Conservation (phyloP, 2,797 vertebrate species). For the Babyrousa celebensis region DNA sequence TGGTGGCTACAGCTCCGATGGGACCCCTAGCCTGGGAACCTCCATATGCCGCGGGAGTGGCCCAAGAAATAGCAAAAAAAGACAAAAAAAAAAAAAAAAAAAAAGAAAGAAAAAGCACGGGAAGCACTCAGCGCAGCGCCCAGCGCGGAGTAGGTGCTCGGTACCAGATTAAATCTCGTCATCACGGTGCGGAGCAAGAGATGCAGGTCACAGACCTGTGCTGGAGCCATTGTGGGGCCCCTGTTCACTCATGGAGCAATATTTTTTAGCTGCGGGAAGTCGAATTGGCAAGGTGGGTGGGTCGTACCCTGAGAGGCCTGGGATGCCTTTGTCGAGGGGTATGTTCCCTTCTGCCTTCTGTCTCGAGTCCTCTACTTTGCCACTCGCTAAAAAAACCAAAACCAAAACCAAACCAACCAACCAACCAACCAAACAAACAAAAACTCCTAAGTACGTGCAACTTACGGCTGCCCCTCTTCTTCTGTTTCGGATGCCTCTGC, state of each 20-base stretch:
- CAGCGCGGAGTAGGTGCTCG: not conserved
- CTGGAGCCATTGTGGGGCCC: not conserved
- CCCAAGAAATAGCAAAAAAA: too few species aligned
- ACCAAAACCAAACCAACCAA: too few species aligned
- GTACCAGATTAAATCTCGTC: too few species aligned
- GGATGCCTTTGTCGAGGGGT: not conserved
- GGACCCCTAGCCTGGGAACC: too few species aligned
- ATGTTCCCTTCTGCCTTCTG: not conserved
- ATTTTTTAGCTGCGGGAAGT: not conserved
- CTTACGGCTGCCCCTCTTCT: not conserved
- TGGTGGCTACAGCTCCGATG: too few species aligned
- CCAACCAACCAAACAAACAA: too few species aligned
- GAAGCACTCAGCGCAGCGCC: not conserved
- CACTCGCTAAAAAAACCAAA: not conserved
- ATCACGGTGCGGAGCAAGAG: not conserved
- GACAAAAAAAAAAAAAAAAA: too few species aligned
- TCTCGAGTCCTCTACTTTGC: constrained; percentile 44
- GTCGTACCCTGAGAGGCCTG: not conserved
- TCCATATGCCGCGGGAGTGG: too few species aligned
- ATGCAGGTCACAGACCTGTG: not conserved
- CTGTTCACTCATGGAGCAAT: not conserved
- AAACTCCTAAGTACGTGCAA: not conserved
- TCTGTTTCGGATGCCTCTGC: not conserved
- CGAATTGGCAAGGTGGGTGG: not conserved
- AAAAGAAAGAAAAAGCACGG: not conserved